Evolutionary conservation across 2,797 vertebrate genomes (phyloP).

Genomic region (Hippocampus kuda): DNA sequence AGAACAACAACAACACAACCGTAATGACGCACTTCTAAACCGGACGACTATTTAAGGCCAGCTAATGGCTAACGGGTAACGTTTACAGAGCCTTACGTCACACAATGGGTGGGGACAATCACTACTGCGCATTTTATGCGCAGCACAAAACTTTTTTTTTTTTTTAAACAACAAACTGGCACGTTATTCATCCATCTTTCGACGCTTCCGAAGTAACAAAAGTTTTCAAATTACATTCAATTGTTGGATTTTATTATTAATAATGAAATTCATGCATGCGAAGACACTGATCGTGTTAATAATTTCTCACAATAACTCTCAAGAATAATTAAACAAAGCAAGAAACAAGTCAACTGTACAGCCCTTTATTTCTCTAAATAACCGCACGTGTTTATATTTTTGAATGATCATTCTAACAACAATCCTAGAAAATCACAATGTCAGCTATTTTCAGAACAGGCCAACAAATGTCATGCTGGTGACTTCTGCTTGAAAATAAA

Average conservation of each 20-base stretch:
- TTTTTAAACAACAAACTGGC: neutral
- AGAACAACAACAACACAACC: neutral
- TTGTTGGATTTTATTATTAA: too few species aligned
- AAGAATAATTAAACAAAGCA: neutral
- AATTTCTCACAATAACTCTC: too few species aligned
- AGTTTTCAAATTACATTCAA: too few species aligned
- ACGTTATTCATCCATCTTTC: too few species aligned
- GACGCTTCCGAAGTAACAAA: too few species aligned
- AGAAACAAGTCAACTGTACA: neutral
- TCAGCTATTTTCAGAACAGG: neutral
- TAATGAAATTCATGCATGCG: too few species aligned
- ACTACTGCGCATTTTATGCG: neutral
- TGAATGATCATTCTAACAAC: neutral
- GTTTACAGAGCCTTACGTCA: neutral
- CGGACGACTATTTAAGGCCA: neutral
- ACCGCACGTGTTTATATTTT: neutral
- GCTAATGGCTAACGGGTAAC: neutral
- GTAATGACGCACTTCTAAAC: constrained; percentile 49
- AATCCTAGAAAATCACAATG: neutral
- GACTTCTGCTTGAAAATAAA: neutral
- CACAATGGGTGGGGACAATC: neutral
- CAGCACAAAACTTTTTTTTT: neutral
- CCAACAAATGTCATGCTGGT: neutral
- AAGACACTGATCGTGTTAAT: too few species aligned
- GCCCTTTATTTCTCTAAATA: neutral